phyloP scores from a whole-genome alignment of 2,113 vertebrate species.

The Pseudorasbora parva region DNA sequence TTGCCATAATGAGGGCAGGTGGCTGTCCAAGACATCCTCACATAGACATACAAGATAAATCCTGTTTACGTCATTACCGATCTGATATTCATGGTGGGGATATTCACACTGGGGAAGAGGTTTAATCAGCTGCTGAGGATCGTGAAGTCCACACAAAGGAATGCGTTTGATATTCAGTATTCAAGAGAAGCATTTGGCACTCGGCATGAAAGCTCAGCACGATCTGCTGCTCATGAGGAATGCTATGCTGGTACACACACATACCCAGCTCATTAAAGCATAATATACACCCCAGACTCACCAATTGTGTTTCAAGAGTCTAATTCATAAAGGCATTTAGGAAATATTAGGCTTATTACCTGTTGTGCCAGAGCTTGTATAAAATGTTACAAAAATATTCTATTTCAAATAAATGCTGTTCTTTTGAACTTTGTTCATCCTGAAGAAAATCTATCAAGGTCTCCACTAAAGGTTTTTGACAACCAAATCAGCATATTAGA shows the following conservation, averaged over 20 bases:
- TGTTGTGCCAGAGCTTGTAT: neutral
- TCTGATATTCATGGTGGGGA: slow-evolving; percentile 24
- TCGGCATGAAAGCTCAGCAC: slow-evolving; percentile 64
- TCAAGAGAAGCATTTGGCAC: slow-evolving; percentile 74
- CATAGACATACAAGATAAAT: neutral
- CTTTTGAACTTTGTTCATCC: no score
- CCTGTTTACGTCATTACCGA: slow-evolving; percentile 15
- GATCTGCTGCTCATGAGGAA: slow-evolving; percentile 58
- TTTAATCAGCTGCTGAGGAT: slow-evolving; percentile 66
- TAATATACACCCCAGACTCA: slow-evolving; percentile 27
- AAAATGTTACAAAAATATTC: no score
- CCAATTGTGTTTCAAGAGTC: neutral
- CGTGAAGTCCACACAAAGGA: slow-evolving; percentile 68
- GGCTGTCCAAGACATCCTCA: neutral
- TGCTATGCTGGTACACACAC: slow-evolving; percentile 29
- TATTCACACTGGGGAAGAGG: slow-evolving; percentile 49
- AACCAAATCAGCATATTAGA: neutral
- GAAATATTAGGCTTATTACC: slow-evolving; percentile 14
- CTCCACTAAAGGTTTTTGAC: neutral
- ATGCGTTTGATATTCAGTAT: slow-evolving; percentile 69
- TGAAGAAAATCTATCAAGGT: no score
- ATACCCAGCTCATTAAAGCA: slow-evolving; percentile 32
- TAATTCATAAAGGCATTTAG: slow-evolving; percentile 3
- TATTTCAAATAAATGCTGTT: no score
- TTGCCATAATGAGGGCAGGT: slow-evolving; percentile 32